These are phyloP conservation scores for Temnothorax longispinosus DNA, from an alignment of 1,140 invertebrate genomes.

Conservation along the genomic window DNA sequence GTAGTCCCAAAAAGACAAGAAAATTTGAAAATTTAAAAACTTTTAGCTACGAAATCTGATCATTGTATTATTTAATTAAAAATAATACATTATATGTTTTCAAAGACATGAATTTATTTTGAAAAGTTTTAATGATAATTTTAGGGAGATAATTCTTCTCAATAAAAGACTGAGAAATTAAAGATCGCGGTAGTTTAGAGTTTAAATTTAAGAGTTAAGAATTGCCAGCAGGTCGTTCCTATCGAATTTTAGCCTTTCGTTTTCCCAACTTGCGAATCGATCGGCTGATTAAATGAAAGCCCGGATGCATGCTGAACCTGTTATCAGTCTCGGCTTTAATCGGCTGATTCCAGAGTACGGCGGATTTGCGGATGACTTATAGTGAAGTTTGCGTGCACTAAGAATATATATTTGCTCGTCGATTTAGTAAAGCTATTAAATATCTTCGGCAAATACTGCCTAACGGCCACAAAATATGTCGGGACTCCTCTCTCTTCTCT, in stretches of 20 bases:
- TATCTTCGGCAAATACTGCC: conserved; percentile 55
- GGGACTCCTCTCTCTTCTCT: not conserved
- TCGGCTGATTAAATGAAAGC: conserved; percentile 49
- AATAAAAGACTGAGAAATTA: not conserved
- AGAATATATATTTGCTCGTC: conserved; percentile 29
- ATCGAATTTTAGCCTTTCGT: conserved; percentile 47
- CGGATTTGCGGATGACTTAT: conserved; percentile 52
- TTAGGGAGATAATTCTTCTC: not conserved
- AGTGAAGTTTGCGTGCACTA: conserved; percentile 51
- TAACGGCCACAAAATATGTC: conserved; percentile 18
- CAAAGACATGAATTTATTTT: not conserved
- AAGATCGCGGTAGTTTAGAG: not conserved
- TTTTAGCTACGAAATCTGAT: not conserved
- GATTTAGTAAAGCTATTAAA: conserved; percentile 60
- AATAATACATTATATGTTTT: not conserved
- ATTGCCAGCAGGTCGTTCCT: conserved; percentile 26
- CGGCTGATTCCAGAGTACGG: conserved; percentile 48
- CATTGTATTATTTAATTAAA: not conserved
- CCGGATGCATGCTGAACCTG: conserved; percentile 39
- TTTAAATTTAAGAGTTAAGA: not conserved
- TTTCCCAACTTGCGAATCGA: conserved; percentile 44
- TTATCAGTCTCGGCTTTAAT: conserved; percentile 53
- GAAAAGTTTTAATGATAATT: not conserved
- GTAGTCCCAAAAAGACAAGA: not conserved
- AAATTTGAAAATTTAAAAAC: not conserved